These are phyloP conservation scores for Perca fluviatilis DNA, from an alignment of 2,113 vertebrate species.

Conservation along the genomic window DNA sequence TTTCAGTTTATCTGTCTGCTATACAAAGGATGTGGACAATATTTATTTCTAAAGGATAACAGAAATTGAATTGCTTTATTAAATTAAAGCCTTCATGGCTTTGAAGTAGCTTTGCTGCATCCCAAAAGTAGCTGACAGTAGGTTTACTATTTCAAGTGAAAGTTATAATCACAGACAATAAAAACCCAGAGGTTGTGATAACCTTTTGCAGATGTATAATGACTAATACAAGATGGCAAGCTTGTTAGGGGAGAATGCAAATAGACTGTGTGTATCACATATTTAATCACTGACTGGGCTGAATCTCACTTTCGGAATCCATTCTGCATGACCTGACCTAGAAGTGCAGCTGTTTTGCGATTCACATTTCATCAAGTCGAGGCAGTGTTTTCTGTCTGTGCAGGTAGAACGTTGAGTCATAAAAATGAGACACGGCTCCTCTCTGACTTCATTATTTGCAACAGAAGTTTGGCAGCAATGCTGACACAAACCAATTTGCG, in stretches of 20 bases:
- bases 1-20: neutral
- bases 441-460: slow-evolving; percentile 58
- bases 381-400: slow-evolving; percentile 47
- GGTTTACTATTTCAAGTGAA: slow-evolving; percentile 2
- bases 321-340: slow-evolving; percentile 48
- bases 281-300: slow-evolving; percentile 41
- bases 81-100: slow-evolving; percentile 5
- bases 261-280: slow-evolving; percentile 33
- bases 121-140: neutral
- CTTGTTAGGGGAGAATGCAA: slow-evolving; percentile 34
- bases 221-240: slow-evolving; percentile 40
- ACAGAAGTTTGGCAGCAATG: slow-evolving; percentile 43
- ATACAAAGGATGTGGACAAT: neutral
- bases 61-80: neutral
- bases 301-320: slow-evolving; percentile 39
- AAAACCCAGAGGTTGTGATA: slow-evolving; percentile 3
- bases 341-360: slow-evolving; percentile 44
- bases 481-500: slow-evolving; percentile 58
- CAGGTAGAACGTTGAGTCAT: slow-evolving; percentile 56
- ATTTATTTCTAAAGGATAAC: slow-evolving; percentile 26
- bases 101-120: neutral
- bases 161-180: slow-evolving; percentile 24
- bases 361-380: slow-evolving; percentile 55
- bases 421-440: slow-evolving; percentile 49
- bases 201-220: slow-evolving; percentile 42